Evolutionary conservation across 2,888 invertebrate species (phyloP), one percentile per base, ranked within the genome.

Genomic region (Aquatica leii): DNA sequence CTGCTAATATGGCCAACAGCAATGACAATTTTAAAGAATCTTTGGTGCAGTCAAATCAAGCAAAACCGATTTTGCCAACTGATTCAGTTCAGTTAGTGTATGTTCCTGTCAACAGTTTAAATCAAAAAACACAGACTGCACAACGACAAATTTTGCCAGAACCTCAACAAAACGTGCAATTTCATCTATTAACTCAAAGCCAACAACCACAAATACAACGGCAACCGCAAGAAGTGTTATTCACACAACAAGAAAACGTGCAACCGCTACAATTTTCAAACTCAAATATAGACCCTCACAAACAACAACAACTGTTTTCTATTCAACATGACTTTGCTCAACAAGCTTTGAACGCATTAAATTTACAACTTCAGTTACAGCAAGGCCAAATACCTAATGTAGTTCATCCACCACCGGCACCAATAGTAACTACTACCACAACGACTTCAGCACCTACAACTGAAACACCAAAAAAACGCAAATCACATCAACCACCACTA

Each of bases 401-500:
- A 14, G 59, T 68, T 40, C 60, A 70, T 4, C 68, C 68, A 61
- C 54, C 60, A 31, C 43, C 43, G 15, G 75, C 76, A 18, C 76
- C 80, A 0, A 78, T 83, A 14, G 79, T 83, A 0, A 82, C 82
- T 66, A 82, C 82, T 64, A 81, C 84, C 1, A 82, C 83, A 0
- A 78, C 82, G 8, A 81, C 84, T 46, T 18, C 46, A 18, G 82
- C 84, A 0, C 78, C 81, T 9, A 81, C 84, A 2, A 81, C 83
- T 24, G 65, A 76, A 17, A 70, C 71, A 69, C 82, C 86, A 0
- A 86, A 85, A 56, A 89, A 88, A 69, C 80, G 88, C 0, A 90
- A 89, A 74, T 90, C 94, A 0, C 93, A 94, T 79, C 94, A 94
- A 76, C 94, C 94, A 1, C 93, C 94, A 0, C 79, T 94, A 48